phyloP scores from a whole-genome alignment of 2,888 invertebrate species.

The Brachyptera putata region DNA sequence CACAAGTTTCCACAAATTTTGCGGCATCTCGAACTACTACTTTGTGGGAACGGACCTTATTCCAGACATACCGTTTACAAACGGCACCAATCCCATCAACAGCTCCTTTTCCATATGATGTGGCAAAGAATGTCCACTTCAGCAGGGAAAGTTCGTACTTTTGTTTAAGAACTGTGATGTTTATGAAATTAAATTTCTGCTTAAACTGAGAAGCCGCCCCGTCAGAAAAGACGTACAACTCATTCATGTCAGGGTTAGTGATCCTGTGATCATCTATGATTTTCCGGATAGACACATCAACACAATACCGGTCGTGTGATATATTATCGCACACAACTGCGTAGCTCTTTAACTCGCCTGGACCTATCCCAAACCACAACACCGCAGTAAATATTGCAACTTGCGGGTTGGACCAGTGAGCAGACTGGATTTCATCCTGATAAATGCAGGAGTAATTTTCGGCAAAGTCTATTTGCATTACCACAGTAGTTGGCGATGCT shows the following conservation, averaged over 20 bases:
- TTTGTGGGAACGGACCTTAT: not conserved
- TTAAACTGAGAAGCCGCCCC: not conserved
- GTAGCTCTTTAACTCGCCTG: constrained; percentile 14
- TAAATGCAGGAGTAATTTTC: constrained; percentile 2
- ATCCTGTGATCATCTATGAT: not conserved
- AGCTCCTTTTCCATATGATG: not conserved
- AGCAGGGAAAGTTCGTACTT: not conserved
- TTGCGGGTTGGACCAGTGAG: constrained; percentile 17
- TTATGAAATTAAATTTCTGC: no score
- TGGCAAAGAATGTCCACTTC: not conserved
- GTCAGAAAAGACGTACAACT: not conserved
- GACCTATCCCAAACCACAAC: constrained; percentile 22
- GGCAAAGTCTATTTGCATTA: constrained; percentile 11
- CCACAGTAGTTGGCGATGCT: not conserved
- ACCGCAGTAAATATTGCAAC: constrained; percentile 14
- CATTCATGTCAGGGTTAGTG: not conserved
- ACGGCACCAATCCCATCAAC: not conserved
- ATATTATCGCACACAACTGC: constrained; percentile 12
- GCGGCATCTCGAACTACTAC: not conserved
- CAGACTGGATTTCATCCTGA: constrained; percentile 13
- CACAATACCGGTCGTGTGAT: constrained; percentile 18
- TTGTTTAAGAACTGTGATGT: not conserved
- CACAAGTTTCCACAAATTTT: not conserved
- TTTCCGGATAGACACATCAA: not conserved
- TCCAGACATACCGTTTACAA: not conserved